Evolutionary conservation across 2,113 vertebrate species (phyloP).

Genomic region (Hippocampus abdominalis): DNA sequence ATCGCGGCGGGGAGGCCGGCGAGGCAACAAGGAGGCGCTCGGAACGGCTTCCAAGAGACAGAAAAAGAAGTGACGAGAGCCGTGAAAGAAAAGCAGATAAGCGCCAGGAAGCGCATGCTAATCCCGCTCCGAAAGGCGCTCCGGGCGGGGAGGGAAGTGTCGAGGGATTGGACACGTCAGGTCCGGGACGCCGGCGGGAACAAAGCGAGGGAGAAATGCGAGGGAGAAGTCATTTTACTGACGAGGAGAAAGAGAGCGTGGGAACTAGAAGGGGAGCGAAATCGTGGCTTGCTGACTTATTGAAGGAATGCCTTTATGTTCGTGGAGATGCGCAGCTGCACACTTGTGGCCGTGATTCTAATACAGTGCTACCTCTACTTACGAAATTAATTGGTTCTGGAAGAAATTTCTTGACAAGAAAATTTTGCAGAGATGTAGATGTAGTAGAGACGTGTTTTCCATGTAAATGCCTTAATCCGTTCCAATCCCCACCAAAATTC

Average conservation of each 20-base stretch:
- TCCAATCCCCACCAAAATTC: too few relatives aligned
- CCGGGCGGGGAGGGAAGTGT: conserved; percentile 14
- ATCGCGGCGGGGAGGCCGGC: not conserved
- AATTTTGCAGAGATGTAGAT: too few relatives aligned
- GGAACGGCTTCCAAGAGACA: not conserved
- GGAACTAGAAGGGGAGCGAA: conserved; percentile 49
- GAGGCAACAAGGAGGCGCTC: conserved; percentile 8
- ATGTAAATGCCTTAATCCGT: too few relatives aligned
- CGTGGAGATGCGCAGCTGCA: not conserved
- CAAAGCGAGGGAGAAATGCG: conserved; percentile 4
- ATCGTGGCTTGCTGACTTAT: conserved; percentile 30
- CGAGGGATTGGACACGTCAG: conserved; percentile 24
- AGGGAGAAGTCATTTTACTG: conserved; percentile 19
- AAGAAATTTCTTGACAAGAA: too few relatives aligned
- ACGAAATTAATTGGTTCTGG: too few relatives aligned
- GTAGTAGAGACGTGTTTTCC: too few relatives aligned
- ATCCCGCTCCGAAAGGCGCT: conserved; percentile 37
- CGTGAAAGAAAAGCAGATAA: not conserved
- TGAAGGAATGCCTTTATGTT: conserved; percentile 37
- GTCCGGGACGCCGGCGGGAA: conserved; percentile 4
- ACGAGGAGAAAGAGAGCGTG: conserved; percentile 48
- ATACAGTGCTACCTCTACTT: too few relatives aligned
- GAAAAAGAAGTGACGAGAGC: conserved; percentile 12
- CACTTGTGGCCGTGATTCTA: too few relatives aligned
- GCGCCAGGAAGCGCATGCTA: conserved; percentile 28